phyloP scores from a whole-genome alignment of 1,140 invertebrate species.

The Drosophila truncata region DNA sequence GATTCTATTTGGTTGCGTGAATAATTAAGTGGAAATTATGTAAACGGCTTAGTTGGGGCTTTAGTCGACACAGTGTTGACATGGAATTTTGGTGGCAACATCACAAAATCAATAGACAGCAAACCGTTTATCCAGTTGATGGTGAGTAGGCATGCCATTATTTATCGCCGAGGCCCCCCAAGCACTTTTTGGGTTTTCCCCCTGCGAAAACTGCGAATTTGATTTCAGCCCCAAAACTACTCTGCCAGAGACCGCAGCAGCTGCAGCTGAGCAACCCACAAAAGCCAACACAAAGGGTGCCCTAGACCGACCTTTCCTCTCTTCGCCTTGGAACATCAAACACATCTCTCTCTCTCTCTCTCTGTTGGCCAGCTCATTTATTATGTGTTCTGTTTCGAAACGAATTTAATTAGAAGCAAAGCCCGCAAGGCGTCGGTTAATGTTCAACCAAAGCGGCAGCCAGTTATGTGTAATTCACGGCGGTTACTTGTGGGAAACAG shows the following conservation, averaged over 20 bases:
- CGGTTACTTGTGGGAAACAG: not conserved
- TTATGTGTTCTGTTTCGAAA: constrained; percentile 41
- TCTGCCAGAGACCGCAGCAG: constrained; percentile 27
- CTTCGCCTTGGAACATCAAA: constrained; percentile 18
- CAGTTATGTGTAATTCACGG: constrained; percentile 39
- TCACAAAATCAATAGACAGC: constrained; percentile 47
- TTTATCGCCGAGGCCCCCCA: not conserved
- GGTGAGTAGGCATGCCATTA: constrained; percentile 10
- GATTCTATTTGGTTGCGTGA: constrained; percentile 42
- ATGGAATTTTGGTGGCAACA: constrained; percentile 21
- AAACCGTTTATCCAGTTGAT: constrained; percentile 24
- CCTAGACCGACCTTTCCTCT: constrained; percentile 1
- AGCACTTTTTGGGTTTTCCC: constrained; percentile 2
- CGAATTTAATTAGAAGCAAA: constrained; percentile 71
- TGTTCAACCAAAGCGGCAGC: constrained; percentile 25
- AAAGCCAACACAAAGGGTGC: constrained; percentile 44
- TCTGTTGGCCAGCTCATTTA: constrained; percentile 40
- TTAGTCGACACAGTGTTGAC: constrained; percentile 37
- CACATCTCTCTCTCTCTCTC: constrained; percentile 28
- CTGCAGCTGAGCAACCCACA: constrained; percentile 42
- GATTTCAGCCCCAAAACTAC: constrained; percentile 27
- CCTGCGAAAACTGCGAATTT: constrained; percentile 5
- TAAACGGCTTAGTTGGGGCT: constrained; percentile 48
- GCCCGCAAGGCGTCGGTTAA: constrained; percentile 53
- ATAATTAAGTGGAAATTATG: constrained; percentile 54